Evolutionary conservation across 1,140 invertebrate genomes (phyloP).

Genomic region (Cotesia chilonis): DNA sequence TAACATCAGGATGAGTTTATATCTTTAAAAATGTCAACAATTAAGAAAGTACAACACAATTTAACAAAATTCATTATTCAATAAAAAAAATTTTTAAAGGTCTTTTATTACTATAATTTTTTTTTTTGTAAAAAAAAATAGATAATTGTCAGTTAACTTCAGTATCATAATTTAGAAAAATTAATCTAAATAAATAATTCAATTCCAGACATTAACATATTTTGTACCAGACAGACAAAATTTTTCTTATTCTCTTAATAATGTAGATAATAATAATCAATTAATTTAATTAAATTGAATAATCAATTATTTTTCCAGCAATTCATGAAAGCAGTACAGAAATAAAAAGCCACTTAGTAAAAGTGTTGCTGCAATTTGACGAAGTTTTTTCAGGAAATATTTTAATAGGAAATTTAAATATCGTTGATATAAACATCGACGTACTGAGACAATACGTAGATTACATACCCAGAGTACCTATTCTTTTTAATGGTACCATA

Average conservation of each 20-base stretch:
- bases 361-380: constrained; percentile 42
- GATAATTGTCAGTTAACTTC: no score
- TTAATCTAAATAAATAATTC: no score
- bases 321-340: constrained; percentile 9
- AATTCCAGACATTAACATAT: no score
- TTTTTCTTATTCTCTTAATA: background rate
- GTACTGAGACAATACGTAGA: constrained; percentile 41
- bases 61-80: no score
- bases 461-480: constrained; percentile 42
- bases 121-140: no score
- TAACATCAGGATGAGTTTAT: no score
- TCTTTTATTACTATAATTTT: no score
- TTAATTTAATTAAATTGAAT: background rate
- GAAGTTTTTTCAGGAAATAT: constrained; percentile 46
- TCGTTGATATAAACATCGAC: constrained; percentile 38
- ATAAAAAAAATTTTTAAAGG: no score
- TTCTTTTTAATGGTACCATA: constrained; percentile 44
- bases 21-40: no score
- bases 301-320: constrained; percentile 2
- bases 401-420: constrained; percentile 40
- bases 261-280: constrained; percentile 1
- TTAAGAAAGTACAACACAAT: no score
- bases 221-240: no score
- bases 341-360: constrained; percentile 37
- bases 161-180: no score